phyloP scores from a whole-genome alignment of 2,797 vertebrate genomes.

The Acrossocheilus wenchowensis region DNA sequence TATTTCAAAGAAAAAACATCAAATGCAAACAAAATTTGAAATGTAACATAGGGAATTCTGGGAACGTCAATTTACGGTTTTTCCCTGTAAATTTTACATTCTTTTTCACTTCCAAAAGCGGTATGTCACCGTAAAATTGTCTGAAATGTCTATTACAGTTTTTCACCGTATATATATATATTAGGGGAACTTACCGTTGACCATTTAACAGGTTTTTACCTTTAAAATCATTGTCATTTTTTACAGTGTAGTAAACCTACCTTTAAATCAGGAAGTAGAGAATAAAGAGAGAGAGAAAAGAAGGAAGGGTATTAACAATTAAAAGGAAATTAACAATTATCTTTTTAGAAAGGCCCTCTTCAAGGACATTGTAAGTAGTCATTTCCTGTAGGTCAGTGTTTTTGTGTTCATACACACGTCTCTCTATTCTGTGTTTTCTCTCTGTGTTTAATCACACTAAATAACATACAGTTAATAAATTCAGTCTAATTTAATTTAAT shows the following conservation, averaged over 20 bases:
- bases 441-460: not conserved
- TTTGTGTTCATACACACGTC: not conserved
- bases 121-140: too few relatives aligned
- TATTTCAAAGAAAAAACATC: too few relatives aligned
- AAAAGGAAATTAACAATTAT: not conserved
- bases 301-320: not conserved
- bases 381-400: not conserved
- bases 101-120: too few relatives aligned
- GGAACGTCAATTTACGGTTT: too few relatives aligned
- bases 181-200: too few relatives aligned
- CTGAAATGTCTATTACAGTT: too few relatives aligned
- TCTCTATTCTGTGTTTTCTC: not conserved
- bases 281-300: not conserved
- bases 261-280: not conserved
- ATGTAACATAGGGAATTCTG: too few relatives aligned
- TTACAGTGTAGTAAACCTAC: constrained; percentile 27
- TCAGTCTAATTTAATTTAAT: not conserved
- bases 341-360: constrained; percentile 55
- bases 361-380: constrained; percentile 61
- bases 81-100: too few relatives aligned
- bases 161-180: too few relatives aligned
- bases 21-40: too few relatives aligned
- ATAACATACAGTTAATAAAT: not conserved
- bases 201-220: too few relatives aligned
- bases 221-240: too few relatives aligned